phyloP scores from a whole-genome alignment of 1,140 invertebrate genomes.

The Amphibalanus amphitrite region DNA sequence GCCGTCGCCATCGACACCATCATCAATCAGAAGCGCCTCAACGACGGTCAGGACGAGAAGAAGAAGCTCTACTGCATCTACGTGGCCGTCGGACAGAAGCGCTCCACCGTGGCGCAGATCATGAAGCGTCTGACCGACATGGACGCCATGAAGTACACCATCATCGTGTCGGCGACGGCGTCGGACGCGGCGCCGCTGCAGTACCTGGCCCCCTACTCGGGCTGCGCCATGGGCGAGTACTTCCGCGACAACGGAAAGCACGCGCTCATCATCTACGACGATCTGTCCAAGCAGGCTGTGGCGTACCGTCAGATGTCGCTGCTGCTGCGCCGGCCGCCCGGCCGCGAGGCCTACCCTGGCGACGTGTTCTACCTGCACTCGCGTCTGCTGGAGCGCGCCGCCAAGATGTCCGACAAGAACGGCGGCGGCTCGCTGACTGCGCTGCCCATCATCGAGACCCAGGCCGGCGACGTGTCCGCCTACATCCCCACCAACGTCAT shows the following conservation, averaged over 20 bases:
- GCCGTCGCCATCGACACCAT: conserved; percentile 99
- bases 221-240: conserved; percentile 99
- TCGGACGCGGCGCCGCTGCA: conserved; percentile 99
- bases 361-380: conserved; percentile 99
- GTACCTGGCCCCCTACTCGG: conserved; percentile 97
- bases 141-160: conserved; percentile 94
- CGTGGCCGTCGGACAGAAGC: conserved; percentile 98
- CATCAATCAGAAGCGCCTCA: conserved; percentile 99
- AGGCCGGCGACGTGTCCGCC: conserved; percentile 98
- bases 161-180: conserved; percentile 96
- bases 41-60: conserved; percentile 88
- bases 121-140: conserved; percentile 87
- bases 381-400: conserved; percentile 94
- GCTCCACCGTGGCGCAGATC: conserved; percentile 98
- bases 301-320: conserved; percentile 99
- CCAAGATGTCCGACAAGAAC: conserved; percentile 93
- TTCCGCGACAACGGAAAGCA: conserved; percentile 99
- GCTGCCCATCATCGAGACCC: conserved; percentile 94
- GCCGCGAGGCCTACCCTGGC: conserved; percentile 99
- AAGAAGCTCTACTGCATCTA: conserved; percentile 99
- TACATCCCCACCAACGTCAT: conserved; percentile 99
- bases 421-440: conserved; percentile 97
- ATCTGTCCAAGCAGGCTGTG: conserved; percentile 99
- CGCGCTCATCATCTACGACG: conserved; percentile 98
- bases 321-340: conserved; percentile 94